Conservation (phyloP, 2,113 vertebrate genomes). For the Leiothrix lutea region DNA sequence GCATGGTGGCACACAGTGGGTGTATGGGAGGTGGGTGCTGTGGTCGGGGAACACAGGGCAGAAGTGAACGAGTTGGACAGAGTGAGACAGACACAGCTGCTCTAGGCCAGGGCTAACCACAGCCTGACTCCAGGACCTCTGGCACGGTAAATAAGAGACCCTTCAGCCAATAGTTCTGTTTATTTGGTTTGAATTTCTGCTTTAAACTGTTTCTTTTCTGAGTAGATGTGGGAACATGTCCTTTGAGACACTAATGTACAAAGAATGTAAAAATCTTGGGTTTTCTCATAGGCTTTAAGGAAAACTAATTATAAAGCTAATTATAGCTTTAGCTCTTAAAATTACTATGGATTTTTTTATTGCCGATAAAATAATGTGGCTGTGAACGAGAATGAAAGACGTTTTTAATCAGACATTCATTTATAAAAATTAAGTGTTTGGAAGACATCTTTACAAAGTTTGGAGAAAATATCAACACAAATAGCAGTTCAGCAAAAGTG, state of each 20-base stretch:
- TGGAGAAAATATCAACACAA: neutral
- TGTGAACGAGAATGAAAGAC: neutral
- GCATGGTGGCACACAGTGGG: accelerated
- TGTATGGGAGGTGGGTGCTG: neutral
- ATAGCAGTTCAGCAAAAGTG: neutral
- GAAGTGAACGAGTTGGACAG: neutral
- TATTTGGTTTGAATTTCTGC: conserved; percentile 15
- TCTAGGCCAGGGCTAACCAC: neutral
- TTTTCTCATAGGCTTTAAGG: neutral
- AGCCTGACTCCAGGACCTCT: neutral
- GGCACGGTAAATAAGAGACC: neutral
- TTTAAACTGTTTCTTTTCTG: neutral
- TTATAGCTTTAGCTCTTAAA: neutral
- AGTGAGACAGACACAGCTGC: neutral
- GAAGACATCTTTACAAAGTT: neutral
- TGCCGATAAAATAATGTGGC: neutral
- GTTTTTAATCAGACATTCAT: neutral
- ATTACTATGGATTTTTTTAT: neutral
- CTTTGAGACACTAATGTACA: neutral
- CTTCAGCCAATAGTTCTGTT: neutral
- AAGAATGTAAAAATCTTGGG: neutral
- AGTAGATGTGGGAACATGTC: neutral
- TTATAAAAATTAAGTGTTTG: neutral
- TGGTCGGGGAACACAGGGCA: accelerated
- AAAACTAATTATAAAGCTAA: too few relatives aligned